Evolutionary conservation across 2,797 vertebrate genomes (phyloP).

Genomic region (Danio albolineatus): DNA sequence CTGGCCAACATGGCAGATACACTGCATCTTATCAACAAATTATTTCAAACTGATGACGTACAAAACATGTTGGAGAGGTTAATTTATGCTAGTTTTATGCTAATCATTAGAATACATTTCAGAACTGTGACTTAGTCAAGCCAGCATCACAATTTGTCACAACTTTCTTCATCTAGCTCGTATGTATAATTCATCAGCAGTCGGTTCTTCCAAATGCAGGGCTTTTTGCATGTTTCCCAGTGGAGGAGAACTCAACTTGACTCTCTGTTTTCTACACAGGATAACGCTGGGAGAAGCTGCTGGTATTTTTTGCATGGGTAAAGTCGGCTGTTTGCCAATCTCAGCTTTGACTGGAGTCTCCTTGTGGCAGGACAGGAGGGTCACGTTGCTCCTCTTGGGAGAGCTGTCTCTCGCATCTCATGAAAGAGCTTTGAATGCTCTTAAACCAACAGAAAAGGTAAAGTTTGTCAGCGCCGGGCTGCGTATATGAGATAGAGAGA

Average conservation of each 20-base stretch:
- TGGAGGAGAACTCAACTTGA: slow-evolving; percentile 20
- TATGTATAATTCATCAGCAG: background rate
- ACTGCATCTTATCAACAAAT: too few species aligned
- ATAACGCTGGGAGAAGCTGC: slow-evolving; percentile 17
- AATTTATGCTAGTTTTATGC: too few species aligned
- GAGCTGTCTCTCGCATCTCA: slow-evolving; percentile 28
- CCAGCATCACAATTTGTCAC: too few species aligned
- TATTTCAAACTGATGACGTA: too few species aligned
- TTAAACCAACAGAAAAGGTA: slow-evolving; percentile 46
- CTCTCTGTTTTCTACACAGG: slow-evolving; percentile 29
- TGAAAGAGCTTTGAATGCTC: slow-evolving; percentile 42
- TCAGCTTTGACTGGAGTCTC: slow-evolving; percentile 21
- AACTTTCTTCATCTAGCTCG: too few species aligned
- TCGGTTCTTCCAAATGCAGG: slow-evolving; percentile 19
- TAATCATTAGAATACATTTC: too few species aligned
- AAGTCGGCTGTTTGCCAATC: slow-evolving; percentile 46
- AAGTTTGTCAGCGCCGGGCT: slow-evolving; percentile 45
- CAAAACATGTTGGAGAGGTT: too few species aligned
- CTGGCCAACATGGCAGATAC: too few species aligned
- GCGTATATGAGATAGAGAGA: slow-evolving; percentile 21
- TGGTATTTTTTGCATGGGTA: slow-evolving; percentile 53
- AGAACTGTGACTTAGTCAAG: too few species aligned
- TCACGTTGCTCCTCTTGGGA: slow-evolving; percentile 32
- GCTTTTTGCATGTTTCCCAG: slow-evolving; percentile 15
- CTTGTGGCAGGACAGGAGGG: slow-evolving; percentile 40